Evolutionary conservation across 1,140 invertebrate genomes (phyloP).

Genomic region (Neodiprion virginianus): DNA sequence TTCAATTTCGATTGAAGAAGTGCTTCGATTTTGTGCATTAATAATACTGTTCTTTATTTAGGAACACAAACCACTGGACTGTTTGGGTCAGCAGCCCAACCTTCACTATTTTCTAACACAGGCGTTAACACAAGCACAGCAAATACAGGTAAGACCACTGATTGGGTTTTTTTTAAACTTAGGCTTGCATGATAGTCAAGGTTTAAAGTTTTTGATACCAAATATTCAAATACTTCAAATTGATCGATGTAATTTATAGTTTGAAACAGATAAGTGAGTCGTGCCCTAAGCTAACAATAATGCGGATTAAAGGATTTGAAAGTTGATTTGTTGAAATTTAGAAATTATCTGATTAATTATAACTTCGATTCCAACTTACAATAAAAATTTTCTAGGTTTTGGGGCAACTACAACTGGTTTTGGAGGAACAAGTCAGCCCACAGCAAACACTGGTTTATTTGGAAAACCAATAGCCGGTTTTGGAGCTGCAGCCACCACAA

Average conservation of each 20-base stretch:
- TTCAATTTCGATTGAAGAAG: background rate
- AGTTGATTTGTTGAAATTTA: too few species aligned
- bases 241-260: too few species aligned
- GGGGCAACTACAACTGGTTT: conserved; percentile 64
- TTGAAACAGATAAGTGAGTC: too few species aligned
- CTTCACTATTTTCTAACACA: conserved; percentile 60
- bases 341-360: background rate
- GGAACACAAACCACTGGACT: conserved; percentile 60
- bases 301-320: too few species aligned
- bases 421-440: conserved; percentile 56
- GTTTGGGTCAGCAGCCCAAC: conserved; percentile 62
- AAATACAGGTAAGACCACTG: conserved; percentile 39
- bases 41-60: conserved; percentile 18
- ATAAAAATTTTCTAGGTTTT: conserved; percentile 46
- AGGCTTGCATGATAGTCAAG: too few species aligned
- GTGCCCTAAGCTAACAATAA: too few species aligned
- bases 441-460: conserved; percentile 57
- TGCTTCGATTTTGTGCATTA: background rate
- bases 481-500: conserved; percentile 65
- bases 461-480: conserved; percentile 61
- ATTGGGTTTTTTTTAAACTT: too few species aligned
- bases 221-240: too few species aligned
- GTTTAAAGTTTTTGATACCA: too few species aligned
- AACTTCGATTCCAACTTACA: too few species aligned
- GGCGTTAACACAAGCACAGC: conserved; percentile 54